These are phyloP conservation scores for Clupea harengus DNA, from an alignment of 2,113 vertebrate genomes.

Conservation along the genomic window DNA sequence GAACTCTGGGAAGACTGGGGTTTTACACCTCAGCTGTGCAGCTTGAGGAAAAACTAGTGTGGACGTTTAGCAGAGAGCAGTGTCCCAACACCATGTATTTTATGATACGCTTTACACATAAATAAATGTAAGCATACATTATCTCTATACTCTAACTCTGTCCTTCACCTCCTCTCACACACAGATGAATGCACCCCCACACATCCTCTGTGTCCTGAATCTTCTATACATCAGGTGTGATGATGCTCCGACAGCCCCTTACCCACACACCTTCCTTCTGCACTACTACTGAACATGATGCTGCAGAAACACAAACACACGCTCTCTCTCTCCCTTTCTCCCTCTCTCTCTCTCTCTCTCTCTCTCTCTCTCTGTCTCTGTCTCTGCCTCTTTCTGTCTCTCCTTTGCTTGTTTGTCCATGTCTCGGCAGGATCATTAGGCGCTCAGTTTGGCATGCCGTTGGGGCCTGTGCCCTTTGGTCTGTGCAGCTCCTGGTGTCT, in stretches of 20 bases:
- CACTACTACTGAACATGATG: no score
- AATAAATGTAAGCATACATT: no score
- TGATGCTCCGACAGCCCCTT: neutral
- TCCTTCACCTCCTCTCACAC: no score
- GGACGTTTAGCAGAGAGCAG: no score
- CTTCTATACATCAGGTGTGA: neutral
- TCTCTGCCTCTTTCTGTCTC: no score
- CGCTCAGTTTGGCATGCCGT: constrained; percentile 34
- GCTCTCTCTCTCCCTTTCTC: neutral
- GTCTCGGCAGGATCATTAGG: constrained; percentile 24
- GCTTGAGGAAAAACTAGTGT: neutral
- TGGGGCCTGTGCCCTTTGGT: constrained; percentile 21
- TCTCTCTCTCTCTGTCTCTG: no score
- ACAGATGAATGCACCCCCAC: neutral
- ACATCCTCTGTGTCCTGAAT: constrained; percentile 4
- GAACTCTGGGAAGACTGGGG: no score
- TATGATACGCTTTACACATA: neutral
- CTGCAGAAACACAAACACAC: neutral
- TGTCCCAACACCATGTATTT: no score
- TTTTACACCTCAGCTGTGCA: neutral
- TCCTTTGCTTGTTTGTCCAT: no score
- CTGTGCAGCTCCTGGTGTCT: constrained; percentile 44
- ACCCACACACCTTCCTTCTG: neutral
- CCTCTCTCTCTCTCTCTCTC: no score
- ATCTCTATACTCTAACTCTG: no score